Base-by-base conservation (phyloP, 2,113 vertebrate species). In the Labrus mixtus region DNA sequence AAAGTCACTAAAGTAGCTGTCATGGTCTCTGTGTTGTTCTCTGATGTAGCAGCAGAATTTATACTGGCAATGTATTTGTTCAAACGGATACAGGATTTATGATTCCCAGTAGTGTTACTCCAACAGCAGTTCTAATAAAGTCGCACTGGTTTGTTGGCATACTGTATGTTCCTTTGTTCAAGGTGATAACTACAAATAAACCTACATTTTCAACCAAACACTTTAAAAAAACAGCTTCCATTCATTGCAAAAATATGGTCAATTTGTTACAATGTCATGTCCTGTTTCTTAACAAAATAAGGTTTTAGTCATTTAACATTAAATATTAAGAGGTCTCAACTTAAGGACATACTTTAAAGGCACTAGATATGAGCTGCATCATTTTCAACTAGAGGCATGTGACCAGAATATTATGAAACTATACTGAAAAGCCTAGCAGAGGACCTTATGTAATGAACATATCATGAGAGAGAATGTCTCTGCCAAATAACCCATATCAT, bases 391-490 rank as follows among this genome's bases (percentile, higher is more conserved):
- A 55, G 4, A 60, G 13, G 59, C 17, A 3, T 20, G 51, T 36
- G 53, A 48, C 25, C 53, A 16, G 8, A 43, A 63, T 59, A 17
- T 8, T 13, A 43, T 58, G 7, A 36, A 33, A 11, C 15, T 17
- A 25, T 8, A n/a, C 11, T 12, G 16, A 3, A 33, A 36, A 16
- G 7, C 2, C 36, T 10, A 29, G 7, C 15, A 16, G 3, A 69
- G 37, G 10, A 4, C 9, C 10, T 72, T 54, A 46, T 55, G n/a
- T 62, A 77, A 85, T 45, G 11, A 73, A 78, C 12, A 54, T 8
- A 76, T 63, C 17, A 81, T 23, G 12, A 68, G 8, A 39, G 13
- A 55, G 11, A 54, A 12, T 17, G 71, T 72, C 53, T 72, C 36
- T 54, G 37, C 12, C 54, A 75, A 46, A 59, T 10, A 75, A 37